Conservation (phyloP, 2,113 vertebrate genomes). For the Bubo bubo region DNA sequence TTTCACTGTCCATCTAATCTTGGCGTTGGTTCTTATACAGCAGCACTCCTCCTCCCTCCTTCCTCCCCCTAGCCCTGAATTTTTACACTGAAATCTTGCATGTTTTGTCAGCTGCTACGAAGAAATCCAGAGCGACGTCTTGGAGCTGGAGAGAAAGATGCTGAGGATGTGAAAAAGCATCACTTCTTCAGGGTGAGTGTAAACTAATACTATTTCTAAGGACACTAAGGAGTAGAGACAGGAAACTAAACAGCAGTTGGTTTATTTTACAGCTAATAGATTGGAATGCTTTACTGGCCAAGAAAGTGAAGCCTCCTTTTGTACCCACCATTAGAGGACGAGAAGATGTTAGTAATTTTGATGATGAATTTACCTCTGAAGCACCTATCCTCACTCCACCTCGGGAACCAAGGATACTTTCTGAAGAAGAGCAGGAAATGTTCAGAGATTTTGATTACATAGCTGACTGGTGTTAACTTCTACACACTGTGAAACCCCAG, state of each 20-base stretch:
- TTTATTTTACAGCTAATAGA: conserved; percentile 84
- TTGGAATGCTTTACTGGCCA: conserved; percentile 91
- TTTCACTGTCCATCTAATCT: background rate
- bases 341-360: conserved; percentile 98
- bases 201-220: background rate
- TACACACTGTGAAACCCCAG: conserved; percentile 85
- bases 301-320: conserved; percentile 96
- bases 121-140: conserved; percentile 95
- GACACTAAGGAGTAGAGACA: background rate
- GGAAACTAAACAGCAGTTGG: background rate
- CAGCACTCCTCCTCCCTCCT: background rate
- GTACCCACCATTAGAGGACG: conserved; percentile 90
- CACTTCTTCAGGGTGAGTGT: conserved; percentile 92
- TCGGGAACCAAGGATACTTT: conserved; percentile 91
- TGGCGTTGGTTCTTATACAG: background rate
- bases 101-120: conserved; percentile 85
- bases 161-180: conserved; percentile 97
- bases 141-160: conserved; percentile 93
- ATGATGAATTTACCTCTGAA: conserved; percentile 98
- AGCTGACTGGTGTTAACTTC: conserved; percentile 93
- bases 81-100: background rate
- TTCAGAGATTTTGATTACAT: conserved; percentile 98
- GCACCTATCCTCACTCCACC: conserved; percentile 95
- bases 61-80: background rate
- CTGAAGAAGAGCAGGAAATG: conserved; percentile 90